Percentiles rank a stretch among this genome's conserved stretches.
These are phyloP conservation scores for Sakesphorus luctuosus DNA, from an alignment of 2,113 vertebrate genomes.

Conservation along the genomic window DNA sequence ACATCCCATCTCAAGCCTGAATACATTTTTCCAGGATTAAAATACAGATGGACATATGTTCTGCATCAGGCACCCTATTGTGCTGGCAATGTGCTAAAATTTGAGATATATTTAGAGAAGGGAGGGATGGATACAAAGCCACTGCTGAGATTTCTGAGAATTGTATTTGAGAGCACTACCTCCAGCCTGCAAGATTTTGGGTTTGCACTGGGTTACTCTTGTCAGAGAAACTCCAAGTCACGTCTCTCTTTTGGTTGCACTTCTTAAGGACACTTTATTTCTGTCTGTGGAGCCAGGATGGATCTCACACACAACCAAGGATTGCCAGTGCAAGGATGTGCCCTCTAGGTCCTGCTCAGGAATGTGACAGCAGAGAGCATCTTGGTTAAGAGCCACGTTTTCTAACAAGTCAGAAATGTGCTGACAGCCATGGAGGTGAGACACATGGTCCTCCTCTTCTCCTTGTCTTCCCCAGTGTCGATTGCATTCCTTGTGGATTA, in stretches of 20 bases:
- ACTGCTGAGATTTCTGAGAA: neutral
- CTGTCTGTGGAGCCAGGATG: neutral
- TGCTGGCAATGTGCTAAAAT: neutral
- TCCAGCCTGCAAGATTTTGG: neutral
- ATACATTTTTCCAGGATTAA: neutral
- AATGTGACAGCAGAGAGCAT: neutral
- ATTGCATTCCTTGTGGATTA: neutral
- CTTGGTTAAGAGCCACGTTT: neutral
- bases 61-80: neutral
- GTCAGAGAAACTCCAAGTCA: neutral
- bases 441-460: neutral
- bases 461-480: neutral
- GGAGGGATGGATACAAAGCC: neutral
- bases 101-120: neutral
- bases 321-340: neutral
- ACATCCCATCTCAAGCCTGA: neutral
- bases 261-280: neutral
- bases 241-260: neutral
- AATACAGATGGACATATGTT: neutral
- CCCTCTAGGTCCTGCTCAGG: neutral
- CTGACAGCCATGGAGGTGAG: neutral
- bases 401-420: neutral
- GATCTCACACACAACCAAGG: neutral
- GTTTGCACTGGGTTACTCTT: neutral
- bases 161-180: neutral